Percentiles rank a stretch among this genome's conserved stretches.
Conservation (phyloP, 2,797 vertebrate genomes). For the Sebastolobus alascanus region DNA sequence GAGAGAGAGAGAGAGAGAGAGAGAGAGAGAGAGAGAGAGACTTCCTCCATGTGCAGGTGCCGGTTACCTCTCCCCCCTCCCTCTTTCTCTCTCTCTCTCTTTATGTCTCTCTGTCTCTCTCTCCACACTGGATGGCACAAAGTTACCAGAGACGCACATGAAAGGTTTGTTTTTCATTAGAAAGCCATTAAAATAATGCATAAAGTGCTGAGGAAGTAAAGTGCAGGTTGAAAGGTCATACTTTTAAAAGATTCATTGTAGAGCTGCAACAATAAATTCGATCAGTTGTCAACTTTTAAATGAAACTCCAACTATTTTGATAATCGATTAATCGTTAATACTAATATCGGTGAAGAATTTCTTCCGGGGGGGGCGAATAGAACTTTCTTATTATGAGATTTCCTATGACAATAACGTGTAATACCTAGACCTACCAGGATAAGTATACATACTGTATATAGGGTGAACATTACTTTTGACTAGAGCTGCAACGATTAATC, state of each 20-base stretch:
- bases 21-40: slow-evolving; percentile 41
- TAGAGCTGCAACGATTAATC: too few species aligned
- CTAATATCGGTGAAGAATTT: too few species aligned
- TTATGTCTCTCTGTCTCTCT: background rate
- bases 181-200: slow-evolving; percentile 24
- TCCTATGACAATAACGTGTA: too few species aligned
- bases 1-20: slow-evolving; percentile 24
- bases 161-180: slow-evolving; percentile 30
- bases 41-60: slow-evolving; percentile 69
- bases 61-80: slow-evolving; percentile 53
- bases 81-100: background rate
- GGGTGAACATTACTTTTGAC: too few species aligned
- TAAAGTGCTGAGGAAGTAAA: background rate
- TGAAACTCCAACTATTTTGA: too few species aligned
- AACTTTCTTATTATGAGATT: too few species aligned
- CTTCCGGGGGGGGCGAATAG: too few species aligned
- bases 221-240: slow-evolving; percentile 14
- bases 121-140: slow-evolving; percentile 16
- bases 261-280: too few species aligned
- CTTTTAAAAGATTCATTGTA: background rate
- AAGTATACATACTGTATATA: too few species aligned
- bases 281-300: too few species aligned
- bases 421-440: too few species aligned
- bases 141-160: slow-evolving; percentile 24
- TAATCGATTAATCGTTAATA: too few species aligned